phyloP scores from a whole-genome alignment of 2,888 invertebrate species.

The Drosophila ustulata region DNA sequence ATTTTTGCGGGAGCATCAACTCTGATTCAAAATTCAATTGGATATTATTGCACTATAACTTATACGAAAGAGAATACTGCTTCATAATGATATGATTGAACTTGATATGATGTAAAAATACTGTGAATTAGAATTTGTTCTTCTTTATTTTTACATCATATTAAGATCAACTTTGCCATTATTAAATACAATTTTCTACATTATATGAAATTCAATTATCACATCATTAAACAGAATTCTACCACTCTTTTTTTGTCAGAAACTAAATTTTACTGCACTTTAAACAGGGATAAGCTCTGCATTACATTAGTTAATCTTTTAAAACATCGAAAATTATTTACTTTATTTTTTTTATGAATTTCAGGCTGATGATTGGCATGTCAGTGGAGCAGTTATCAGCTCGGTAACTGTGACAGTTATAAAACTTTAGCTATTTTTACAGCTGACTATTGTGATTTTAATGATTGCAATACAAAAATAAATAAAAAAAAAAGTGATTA shows the following conservation, averaged over 20 bases:
- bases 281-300: too few relatives aligned
- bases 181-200: too few relatives aligned
- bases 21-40: constrained; percentile 13
- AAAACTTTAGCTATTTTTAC: constrained; percentile 19
- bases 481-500: constrained; percentile 11
- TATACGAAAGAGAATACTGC: neutral
- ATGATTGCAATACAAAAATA: constrained; percentile 3
- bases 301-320: neutral
- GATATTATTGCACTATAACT: neutral
- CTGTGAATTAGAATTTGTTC: too few relatives aligned
- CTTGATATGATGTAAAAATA: neutral
- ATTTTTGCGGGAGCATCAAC: neutral
- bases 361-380: neutral
- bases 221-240: too few relatives aligned
- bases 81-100: neutral
- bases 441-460: constrained; percentile 9
- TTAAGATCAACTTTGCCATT: too few relatives aligned
- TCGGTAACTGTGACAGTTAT: constrained; percentile 5
- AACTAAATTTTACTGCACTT: too few relatives aligned
- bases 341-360: neutral
- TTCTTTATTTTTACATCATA: too few relatives aligned
- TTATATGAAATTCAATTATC: too few relatives aligned
- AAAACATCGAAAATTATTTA: neutral
- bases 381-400: constrained; percentile 3
- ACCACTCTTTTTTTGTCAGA: too few relatives aligned